Evolutionary conservation across 2,113 vertebrate genomes (phyloP).

Genomic region (Myiozetetes cayanensis): DNA sequence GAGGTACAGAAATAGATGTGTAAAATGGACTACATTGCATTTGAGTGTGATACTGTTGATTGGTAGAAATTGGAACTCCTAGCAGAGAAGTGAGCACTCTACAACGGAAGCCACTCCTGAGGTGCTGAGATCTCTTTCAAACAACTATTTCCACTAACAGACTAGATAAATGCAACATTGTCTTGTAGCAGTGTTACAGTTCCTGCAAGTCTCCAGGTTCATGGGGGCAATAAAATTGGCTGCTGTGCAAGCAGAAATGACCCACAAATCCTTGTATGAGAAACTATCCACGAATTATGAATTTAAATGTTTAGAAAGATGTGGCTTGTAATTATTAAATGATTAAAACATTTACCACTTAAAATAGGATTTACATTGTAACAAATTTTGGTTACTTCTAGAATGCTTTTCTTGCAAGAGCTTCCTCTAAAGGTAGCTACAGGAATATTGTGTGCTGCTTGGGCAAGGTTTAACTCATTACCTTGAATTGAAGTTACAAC

Average conservation of each 20-base stretch:
- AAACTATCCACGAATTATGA: background rate
- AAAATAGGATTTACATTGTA: background rate
- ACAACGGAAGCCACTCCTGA: background rate
- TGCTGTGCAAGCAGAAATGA: accelerated
- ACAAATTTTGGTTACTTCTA: background rate
- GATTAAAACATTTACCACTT: background rate
- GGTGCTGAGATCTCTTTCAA: background rate
- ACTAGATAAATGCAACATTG: background rate
- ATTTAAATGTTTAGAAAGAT: background rate
- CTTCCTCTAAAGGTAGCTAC: background rate
- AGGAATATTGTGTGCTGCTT: background rate
- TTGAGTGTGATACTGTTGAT: background rate
- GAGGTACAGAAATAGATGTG: background rate
- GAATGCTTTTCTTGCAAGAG: background rate
- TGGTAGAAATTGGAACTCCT: background rate
- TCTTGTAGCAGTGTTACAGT: background rate
- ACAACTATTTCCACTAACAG: background rate
- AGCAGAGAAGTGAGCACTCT: background rate
- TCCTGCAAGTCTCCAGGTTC: background rate
- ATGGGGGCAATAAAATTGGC: background rate
- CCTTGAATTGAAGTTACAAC: background rate
- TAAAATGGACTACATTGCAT: background rate
- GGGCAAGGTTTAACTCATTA: background rate
- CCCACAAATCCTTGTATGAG: background rate
- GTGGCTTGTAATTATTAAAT: background rate